A percentile compares a stretch with the other conserved stretches of the same genome.
These are phyloP conservation scores for Synanthedon andrenaeformis DNA, from an alignment of 2,888 invertebrate genomes.

Conservation along the genomic window DNA sequence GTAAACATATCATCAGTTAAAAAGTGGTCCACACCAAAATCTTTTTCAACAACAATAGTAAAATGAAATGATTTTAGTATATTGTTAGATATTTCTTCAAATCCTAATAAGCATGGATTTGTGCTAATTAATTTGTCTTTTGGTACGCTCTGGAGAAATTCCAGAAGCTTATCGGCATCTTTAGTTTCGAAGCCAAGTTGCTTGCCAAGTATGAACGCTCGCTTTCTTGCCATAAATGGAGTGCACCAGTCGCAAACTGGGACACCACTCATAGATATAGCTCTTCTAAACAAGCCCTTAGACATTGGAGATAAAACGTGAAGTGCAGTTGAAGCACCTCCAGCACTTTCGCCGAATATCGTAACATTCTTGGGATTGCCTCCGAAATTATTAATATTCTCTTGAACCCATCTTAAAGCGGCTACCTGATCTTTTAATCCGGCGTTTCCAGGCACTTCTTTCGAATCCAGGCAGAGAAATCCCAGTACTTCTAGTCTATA, in stretches of 20 bases:
- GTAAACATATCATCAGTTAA: constrained; percentile 14
- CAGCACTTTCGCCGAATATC: constrained; percentile 35
- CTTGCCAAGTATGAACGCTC: constrained; percentile 19
- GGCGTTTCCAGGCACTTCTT: constrained; percentile 71
- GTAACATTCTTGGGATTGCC: constrained; percentile 31
- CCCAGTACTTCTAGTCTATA: constrained; percentile 66
- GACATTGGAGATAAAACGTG: constrained; percentile 37
- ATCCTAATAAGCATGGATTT: constrained; percentile 6
- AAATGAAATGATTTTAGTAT: constrained; percentile 12
- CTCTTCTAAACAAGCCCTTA: constrained; percentile 32
- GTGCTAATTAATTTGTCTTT: constrained; percentile 14
- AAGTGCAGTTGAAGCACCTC: constrained; percentile 21
- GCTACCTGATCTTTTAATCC: constrained; percentile 53
- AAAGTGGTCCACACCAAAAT: constrained; percentile 18
- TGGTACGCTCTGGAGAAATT: constrained; percentile 20
- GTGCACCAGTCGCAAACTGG: constrained; percentile 19
- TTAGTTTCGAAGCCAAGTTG: constrained; percentile 18
- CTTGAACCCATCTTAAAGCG: constrained; percentile 30
- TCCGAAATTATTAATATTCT: constrained; percentile 28
- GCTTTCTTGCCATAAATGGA: constrained; percentile 14
- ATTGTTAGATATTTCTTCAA: constrained; percentile 5
- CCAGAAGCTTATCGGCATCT: constrained; percentile 17
- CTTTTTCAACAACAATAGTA: constrained; percentile 21
- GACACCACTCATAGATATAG: constrained; percentile 35
- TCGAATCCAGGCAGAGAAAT: constrained; percentile 63